phyloP scores from a whole-genome alignment of 2,888 invertebrate genomes.

The Dorcus hopei region DNA sequence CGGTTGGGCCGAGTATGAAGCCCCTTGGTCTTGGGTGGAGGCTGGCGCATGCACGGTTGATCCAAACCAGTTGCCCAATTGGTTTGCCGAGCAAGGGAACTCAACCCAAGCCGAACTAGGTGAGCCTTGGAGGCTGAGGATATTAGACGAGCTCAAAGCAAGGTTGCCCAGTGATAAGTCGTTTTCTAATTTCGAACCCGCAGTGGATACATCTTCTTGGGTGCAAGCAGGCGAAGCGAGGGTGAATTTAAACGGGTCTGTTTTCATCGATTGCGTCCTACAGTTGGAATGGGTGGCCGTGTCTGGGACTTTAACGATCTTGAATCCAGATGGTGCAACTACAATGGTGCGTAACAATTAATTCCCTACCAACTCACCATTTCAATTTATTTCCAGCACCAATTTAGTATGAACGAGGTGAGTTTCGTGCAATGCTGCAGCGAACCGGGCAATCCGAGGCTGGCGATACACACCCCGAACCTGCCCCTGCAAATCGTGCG shows the following conservation, averaged over 20 bases:
- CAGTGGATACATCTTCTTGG: constrained; percentile 84
- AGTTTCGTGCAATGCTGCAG: constrained; percentile 74
- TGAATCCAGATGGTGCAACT: constrained; percentile 73
- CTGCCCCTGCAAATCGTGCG: constrained; percentile 61
- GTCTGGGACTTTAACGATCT: constrained; percentile 62
- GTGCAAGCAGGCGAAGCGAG: constrained; percentile 78
- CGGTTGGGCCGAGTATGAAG: constrained; percentile 77
- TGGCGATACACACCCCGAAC: constrained; percentile 71
- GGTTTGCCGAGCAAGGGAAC: constrained; percentile 52
- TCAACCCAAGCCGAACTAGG: constrained; percentile 59
- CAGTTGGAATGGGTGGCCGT: constrained; percentile 79
- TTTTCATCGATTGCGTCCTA: constrained; percentile 72
- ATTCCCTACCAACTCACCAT: not conserved
- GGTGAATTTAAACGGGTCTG: constrained; percentile 37
- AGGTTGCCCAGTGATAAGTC: constrained; percentile 46
- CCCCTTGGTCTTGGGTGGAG: constrained; percentile 73
- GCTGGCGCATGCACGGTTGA: constrained; percentile 74
- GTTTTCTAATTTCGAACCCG: constrained; percentile 59
- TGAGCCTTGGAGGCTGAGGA: constrained; percentile 72
- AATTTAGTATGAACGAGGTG: constrained; percentile 73
- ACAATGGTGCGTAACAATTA: constrained; percentile 60
- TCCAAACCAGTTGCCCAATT: constrained; percentile 70
- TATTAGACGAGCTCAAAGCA: constrained; percentile 65
- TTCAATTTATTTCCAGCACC: constrained; percentile 50
- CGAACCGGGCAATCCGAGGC: constrained; percentile 74